phyloP scores from a whole-genome alignment of 2,797 vertebrate genomes.

The Onychomys arenicola region DNA sequence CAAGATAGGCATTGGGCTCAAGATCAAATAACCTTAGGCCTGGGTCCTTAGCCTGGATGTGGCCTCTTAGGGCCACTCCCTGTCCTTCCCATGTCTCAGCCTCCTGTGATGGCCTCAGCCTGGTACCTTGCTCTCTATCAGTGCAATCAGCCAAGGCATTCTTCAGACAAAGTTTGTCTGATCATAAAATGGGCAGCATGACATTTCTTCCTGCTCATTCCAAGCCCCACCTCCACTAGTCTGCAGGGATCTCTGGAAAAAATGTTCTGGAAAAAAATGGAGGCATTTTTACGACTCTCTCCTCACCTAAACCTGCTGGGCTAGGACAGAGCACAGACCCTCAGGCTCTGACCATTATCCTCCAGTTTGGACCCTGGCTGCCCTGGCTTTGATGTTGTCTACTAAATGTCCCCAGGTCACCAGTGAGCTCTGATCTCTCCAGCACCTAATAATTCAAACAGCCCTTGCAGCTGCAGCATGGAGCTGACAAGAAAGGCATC shows the following conservation, averaged over 20 bases:
- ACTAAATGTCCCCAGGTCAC: conserved; percentile 76
- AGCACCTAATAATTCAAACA: conserved; percentile 81
- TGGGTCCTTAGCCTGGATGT: background rate
- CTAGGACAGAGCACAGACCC: conserved; percentile 75
- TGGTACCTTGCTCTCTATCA: background rate
- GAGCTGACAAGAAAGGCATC: conserved; percentile 1
- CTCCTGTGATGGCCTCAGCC: background rate
- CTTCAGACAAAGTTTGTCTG: background rate
- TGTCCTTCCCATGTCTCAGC: background rate
- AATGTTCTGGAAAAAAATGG: conserved; percentile 57
- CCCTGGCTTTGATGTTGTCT: conserved; percentile 80
- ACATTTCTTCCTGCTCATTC: background rate
- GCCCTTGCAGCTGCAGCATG: conserved; percentile 60
- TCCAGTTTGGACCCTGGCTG: conserved; percentile 31
- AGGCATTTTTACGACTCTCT: conserved; percentile 78
- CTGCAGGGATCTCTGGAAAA: conserved; percentile 64
- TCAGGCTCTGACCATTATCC: conserved; percentile 62
- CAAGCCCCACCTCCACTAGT: background rate
- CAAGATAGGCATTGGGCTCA: background rate
- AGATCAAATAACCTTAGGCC: background rate
- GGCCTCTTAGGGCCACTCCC: background rate
- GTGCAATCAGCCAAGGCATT: background rate
- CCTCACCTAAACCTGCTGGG: conserved; percentile 76
- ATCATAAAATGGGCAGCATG: background rate
- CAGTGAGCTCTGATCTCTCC: conserved; percentile 79